These are phyloP conservation scores for Spinibarbus caldwelli DNA, from an alignment of 2,797 vertebrate species.

Conservation along the genomic window DNA sequence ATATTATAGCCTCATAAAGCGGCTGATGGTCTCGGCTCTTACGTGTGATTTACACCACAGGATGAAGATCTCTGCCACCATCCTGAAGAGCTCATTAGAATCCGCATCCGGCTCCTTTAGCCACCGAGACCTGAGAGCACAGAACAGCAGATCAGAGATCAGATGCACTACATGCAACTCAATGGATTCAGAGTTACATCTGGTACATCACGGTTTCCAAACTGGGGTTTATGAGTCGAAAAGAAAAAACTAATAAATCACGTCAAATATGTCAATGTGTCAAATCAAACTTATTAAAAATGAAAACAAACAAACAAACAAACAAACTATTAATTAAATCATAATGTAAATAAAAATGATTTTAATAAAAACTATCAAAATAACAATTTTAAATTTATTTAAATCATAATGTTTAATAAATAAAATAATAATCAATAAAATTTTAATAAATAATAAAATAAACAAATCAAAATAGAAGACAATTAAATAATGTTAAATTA, in stretches of 20 bases:
- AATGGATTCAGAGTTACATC: neutral
- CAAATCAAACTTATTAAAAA: no score
- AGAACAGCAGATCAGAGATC: neutral
- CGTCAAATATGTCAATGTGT: no score
- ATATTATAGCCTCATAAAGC: neutral
- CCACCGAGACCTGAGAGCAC: constrained; percentile 89
- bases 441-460: neutral
- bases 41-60: constrained; percentile 99
- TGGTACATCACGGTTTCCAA: no score
- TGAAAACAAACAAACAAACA: no score
- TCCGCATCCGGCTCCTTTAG: constrained; percentile 92
- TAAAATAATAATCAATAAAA: neutral
- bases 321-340: no score
- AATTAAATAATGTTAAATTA: neutral
- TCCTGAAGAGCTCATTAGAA: constrained; percentile 95
- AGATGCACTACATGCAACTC: neutral
- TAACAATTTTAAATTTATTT: no score
- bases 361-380: neutral
- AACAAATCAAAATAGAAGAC: neutral
- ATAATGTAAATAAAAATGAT: neutral
- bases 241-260: no score
- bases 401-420: neutral
- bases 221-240: no score
- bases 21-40: constrained; percentile 63
- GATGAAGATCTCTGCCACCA: constrained; percentile 99